Base-by-base conservation (phyloP, 2,113 vertebrate species). In the Malurus cyaneus region DNA sequence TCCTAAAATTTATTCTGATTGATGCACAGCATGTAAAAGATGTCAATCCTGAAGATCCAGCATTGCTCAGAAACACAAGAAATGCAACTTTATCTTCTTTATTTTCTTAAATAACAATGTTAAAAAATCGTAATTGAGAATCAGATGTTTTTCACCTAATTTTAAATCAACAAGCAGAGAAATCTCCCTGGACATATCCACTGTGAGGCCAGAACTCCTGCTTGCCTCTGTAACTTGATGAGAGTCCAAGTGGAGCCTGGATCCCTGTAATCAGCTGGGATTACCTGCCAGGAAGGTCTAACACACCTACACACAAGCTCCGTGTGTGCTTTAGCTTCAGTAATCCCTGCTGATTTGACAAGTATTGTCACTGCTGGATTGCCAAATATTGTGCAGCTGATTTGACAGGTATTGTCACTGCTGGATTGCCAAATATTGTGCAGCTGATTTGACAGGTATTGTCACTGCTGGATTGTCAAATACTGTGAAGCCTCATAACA, bases 321-420 rank as follows among this genome's bases (percentile, higher is more conserved):
- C 0, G 0, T 8, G 26, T 11, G 12, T 21, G 34, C 50, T 41
- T 44, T 6, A 64, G 36, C 28, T 12, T 6, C 2, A 42, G 42
- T 14, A 23, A 76, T 20, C 29, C 36, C 25, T 7, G 46, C 59
- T 46, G 25, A n/a, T 70, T 57, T 49, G 52, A 81, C 31, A 80
- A 39, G 19, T 13, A 50, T 3, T 78, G 41, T 18, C 60, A 57
- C 66, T 53, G 65, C 39, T 50, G 64, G 36, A 50, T 28, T 89
- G 69, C n/a, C 56, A 59, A 34, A 71, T 11, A 23, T 34, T 28
- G n/a, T 53, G 34, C 8, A 39, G 46, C 59, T 46, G 25, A n/a
- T 70, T 57, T 49, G 52, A 81, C 31, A 80, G 34, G 19, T 13
- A 50, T 3, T 78, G 41, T 18, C 60, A 57, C 66, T 53, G 65